Percentiles rank a stretch among this genome's conserved stretches.
phyloP scores from a whole-genome alignment of 1,140 invertebrate genomes.

The Aethina tumida region DNA sequence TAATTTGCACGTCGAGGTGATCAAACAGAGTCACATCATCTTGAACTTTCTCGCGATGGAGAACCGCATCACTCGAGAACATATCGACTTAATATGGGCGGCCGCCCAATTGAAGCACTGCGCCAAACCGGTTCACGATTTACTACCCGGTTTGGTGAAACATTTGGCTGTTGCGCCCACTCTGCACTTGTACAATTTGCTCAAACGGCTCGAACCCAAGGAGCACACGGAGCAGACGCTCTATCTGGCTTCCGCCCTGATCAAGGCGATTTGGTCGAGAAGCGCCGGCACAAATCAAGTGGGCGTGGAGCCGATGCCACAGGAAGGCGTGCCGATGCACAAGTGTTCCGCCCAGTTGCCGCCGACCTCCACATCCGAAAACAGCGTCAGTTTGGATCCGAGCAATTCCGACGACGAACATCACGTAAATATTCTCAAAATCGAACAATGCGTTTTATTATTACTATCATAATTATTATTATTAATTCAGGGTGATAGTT shows the following conservation, averaged over 20 bases:
- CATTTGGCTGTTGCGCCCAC: constrained; percentile 80
- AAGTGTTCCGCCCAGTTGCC: constrained; percentile 42
- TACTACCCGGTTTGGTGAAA: constrained; percentile 80
- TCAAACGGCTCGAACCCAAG: constrained; percentile 76
- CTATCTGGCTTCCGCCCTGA: constrained; percentile 77
- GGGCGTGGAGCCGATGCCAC: neutral
- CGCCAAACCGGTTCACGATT: constrained; percentile 83
- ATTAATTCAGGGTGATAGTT: constrained; percentile 36
- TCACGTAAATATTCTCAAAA: constrained; percentile 16
- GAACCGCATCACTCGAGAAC: constrained; percentile 78
- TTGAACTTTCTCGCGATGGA: constrained; percentile 88
- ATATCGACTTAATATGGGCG: constrained; percentile 89
- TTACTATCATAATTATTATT: constrained; percentile 1
- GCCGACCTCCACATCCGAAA: constrained; percentile 44
- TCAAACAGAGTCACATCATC: constrained; percentile 90
- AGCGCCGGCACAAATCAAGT: constrained; percentile 39
- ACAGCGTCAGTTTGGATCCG: constrained; percentile 62
- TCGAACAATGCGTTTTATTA: neutral
- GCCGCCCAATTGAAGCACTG: constrained; percentile 91
- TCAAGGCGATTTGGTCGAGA: constrained; percentile 82
- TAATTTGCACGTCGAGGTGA: constrained; percentile 90
- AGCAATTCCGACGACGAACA: constrained; percentile 68
- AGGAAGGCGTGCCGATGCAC: constrained; percentile 39
- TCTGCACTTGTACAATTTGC: constrained; percentile 73
- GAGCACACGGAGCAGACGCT: constrained; percentile 90